Evolutionary conservation across 2,888 invertebrate genomes (phyloP).

Genomic region (Cerastis rubricosa): DNA sequence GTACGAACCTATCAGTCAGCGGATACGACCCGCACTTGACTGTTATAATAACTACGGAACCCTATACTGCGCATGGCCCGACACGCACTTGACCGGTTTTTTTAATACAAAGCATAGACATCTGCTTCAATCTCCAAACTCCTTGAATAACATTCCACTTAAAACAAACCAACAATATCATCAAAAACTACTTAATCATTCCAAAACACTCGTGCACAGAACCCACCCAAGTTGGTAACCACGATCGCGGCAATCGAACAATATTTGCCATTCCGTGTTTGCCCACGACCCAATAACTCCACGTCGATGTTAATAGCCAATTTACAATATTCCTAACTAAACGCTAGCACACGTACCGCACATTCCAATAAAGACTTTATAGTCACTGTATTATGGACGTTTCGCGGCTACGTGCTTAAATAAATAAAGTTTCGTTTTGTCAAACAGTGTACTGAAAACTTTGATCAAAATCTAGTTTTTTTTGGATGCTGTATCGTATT

Average conservation of each 20-base stretch:
- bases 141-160: neutral
- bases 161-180: neutral
- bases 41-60: too few species aligned
- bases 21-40: too few species aligned
- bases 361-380: constrained; percentile 16
- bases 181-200: constrained; percentile 12
- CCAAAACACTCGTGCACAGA: constrained; percentile 8
- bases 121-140: neutral
- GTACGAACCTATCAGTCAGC: too few species aligned
- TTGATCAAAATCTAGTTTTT: neutral
- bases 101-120: too few species aligned
- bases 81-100: too few species aligned
- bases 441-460: neutral
- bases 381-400: neutral
- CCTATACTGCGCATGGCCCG: too few species aligned
- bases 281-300: constrained; percentile 50
- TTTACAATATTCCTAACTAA: constrained; percentile 54
- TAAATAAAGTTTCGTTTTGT: too few species aligned
- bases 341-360: constrained; percentile 14
- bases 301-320: constrained; percentile 54
- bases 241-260: constrained; percentile 44
- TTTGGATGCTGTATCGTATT: neutral
- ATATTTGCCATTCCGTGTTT: constrained; percentile 60
- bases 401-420: neutral
- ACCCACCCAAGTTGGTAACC: constrained; percentile 35